A percentile compares a stretch with the other conserved stretches of the same genome.
Conservation (phyloP, 2,797 vertebrate genomes). For the Eulemur rubriventer region DNA sequence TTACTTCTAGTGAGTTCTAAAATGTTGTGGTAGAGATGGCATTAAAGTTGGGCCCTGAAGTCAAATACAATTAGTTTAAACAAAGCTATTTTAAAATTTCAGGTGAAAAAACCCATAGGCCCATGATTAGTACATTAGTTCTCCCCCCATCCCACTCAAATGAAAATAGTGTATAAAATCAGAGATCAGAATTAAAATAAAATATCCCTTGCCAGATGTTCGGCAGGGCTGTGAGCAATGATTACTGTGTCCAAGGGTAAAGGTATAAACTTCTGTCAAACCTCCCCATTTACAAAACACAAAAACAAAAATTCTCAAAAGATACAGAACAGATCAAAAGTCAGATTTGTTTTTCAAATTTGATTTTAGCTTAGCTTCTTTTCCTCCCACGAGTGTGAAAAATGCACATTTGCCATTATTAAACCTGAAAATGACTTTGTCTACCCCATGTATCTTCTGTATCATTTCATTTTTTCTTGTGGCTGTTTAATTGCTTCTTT, state of each 20-base stretch:
- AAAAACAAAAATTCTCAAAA: background rate
- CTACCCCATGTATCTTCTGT: background rate
- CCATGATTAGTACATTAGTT: background rate
- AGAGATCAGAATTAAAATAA: constrained; percentile 23
- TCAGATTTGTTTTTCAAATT: background rate
- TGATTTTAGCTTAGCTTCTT: background rate
- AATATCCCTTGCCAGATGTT: background rate
- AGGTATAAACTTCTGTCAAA: background rate
- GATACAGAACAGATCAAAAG: background rate
- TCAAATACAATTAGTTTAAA: background rate
- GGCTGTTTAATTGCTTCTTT: background rate
- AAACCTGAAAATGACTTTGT: background rate
- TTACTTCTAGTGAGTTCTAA: background rate
- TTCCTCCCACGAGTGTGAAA: background rate
- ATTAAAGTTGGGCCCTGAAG: background rate
- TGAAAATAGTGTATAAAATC: background rate
- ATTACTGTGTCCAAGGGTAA: background rate
- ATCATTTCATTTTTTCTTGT: background rate
- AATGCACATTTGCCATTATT: background rate
- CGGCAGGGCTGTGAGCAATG: background rate
- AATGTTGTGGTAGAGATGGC: background rate
- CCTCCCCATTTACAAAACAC: background rate
- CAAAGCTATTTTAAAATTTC: background rate
- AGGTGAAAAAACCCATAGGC: background rate
- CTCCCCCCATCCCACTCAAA: background rate